Conservation (phyloP, 2,113 vertebrate genomes). For the Stercorarius parasiticus region DNA sequence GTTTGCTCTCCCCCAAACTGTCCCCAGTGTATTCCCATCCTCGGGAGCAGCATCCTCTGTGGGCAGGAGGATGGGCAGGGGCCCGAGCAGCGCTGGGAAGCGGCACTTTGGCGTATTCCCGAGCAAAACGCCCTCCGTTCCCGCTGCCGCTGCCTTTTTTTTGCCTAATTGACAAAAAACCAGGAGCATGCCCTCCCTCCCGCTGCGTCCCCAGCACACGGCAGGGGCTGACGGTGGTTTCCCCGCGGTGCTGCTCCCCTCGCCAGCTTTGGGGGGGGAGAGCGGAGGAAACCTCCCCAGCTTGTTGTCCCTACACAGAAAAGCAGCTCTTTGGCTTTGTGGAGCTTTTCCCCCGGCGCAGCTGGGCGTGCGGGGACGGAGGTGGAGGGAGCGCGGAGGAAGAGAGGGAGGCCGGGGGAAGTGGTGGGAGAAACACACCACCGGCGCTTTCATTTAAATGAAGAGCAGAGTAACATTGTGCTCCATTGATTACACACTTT, state of each 20-base stretch:
- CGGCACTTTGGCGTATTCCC: background rate
- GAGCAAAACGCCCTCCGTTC: background rate
- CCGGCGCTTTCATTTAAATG: slow-evolving; percentile 64
- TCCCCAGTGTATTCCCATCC: background rate
- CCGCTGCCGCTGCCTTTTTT: background rate
- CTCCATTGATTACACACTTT: slow-evolving; percentile 78
- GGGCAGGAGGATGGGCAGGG: background rate
- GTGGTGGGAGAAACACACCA: background rate
- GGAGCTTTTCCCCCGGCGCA: background rate
- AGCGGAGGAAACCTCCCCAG: background rate
- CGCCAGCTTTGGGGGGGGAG: background rate
- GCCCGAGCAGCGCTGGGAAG: background rate
- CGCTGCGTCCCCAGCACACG: background rate
- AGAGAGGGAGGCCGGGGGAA: background rate
- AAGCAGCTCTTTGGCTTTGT: background rate
- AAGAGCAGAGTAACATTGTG: slow-evolving; percentile 72
- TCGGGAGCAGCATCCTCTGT: accelerated
- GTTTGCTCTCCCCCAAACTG: background rate
- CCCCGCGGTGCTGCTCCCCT: background rate
- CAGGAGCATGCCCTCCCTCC: background rate
- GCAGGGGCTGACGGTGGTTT: background rate
- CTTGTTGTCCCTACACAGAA: background rate
- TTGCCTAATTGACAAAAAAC: background rate
- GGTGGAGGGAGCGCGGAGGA: background rate
- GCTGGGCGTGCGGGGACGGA: background rate